Base-by-base conservation (phyloP, 2,113 vertebrate species). In the Malurus alboscapulatus region DNA sequence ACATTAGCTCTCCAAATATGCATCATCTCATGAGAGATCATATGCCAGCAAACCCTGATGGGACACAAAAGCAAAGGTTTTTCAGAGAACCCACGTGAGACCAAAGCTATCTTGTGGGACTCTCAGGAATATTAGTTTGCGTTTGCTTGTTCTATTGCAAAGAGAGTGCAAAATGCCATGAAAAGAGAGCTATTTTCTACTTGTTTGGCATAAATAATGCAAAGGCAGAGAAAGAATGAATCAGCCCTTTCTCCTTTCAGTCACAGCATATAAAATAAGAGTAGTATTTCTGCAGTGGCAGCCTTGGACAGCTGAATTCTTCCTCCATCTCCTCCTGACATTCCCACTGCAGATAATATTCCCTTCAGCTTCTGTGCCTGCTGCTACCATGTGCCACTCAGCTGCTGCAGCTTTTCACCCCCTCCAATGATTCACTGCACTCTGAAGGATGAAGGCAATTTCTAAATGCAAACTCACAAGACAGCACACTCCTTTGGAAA, bases 401-500 rank as follows among this genome's bases (percentile, higher is more conserved):
- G 83, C 54, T 91, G 71, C 73, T 90, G 51, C 45, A 88, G 68
- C 12, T 90, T 67, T 84, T 90, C 76, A 88, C 51, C 32, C 34
- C 55, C 42, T 92, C 25, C 50, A 59, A 32, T 42, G 80, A 92
- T 71, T 95, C 88, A 81, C 48, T 88, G 61, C n/a, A 34, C 53
- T 93, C 51, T 72, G 66, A 75, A 71, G 44, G 69, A 92, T 21
- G 61, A 87, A 81, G 72, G 48, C 80, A 54, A n/a, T 87, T 78
- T 93, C 61, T 66, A 90, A 94, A 91, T 18, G 66, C n/a, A 87
- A 72, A 80, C 26, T 55, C 61, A 25, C 19, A 53, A 90, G 84
- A 59, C 88, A 84, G 83, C 57, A 78, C 14, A 42, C n/a, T 86
- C 74, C 87, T 95, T 59, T 88, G 83, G 83, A 92, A 95, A 77